Conservation (phyloP, 2,888 invertebrate species). For the Onthophagus sagittarius region DNA sequence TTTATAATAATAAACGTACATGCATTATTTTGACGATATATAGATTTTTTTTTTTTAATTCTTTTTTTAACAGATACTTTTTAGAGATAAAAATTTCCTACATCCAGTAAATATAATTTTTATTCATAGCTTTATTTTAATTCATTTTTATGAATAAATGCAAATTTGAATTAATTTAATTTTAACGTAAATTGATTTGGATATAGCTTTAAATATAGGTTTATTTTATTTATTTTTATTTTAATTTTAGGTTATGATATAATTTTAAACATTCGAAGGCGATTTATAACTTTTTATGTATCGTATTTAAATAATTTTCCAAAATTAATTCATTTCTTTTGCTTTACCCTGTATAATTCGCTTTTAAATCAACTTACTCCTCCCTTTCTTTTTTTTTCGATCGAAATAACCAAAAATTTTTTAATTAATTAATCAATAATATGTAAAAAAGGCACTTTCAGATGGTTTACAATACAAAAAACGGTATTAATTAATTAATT, state of each 20-base stretch:
- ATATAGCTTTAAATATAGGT: not conserved
- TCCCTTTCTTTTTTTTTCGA: not conserved
- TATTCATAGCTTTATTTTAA: too few species aligned
- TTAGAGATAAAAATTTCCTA: too few species aligned
- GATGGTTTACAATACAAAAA: not conserved
- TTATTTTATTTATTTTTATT: not conserved
- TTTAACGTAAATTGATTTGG: not conserved
- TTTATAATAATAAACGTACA: not conserved
- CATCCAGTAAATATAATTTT: too few species aligned
- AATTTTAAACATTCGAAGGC: not conserved
- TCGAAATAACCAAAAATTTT: not conserved
- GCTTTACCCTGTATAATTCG: not conserved
- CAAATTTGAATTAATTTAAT: not conserved
- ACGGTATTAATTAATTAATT: too few species aligned
- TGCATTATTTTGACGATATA: not conserved
- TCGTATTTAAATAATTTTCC: not conserved
- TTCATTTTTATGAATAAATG: not conserved
- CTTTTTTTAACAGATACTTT: too few species aligned
- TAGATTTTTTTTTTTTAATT: not conserved
- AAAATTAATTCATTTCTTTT: not conserved
- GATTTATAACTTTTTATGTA: not conserved
- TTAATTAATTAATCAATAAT: not conserved
- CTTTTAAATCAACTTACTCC: not conserved
- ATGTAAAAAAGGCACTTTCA: not conserved
- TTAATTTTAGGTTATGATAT: conserved; percentile 1